Conservation (phyloP, 2,888 invertebrate genomes). For the Scaptomyza polygonia region DNA sequence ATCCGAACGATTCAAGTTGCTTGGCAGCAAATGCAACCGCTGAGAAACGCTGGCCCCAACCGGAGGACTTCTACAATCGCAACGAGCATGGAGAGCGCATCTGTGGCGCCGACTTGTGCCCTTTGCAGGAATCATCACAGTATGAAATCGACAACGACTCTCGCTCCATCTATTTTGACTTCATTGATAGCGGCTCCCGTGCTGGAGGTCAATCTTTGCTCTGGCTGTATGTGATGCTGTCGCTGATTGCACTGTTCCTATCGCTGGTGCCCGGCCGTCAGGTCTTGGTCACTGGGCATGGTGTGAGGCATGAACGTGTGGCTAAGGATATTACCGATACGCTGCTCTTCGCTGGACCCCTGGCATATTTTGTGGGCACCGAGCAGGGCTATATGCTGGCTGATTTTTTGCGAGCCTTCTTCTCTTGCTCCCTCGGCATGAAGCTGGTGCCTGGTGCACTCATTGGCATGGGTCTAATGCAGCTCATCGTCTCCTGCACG, state of each 20-base stretch:
- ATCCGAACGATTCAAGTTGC: conserved; percentile 81
- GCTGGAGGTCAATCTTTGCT: conserved; percentile 80
- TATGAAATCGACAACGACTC: conserved; percentile 13
- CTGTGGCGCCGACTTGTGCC: conserved; percentile 87
- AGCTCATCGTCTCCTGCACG: conserved; percentile 91
- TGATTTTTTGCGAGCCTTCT: conserved; percentile 93
- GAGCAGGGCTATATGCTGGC: conserved; percentile 94
- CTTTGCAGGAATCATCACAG: conserved; percentile 61
- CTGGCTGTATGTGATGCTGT: conserved; percentile 83
- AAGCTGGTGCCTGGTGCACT: conserved; percentile 90
- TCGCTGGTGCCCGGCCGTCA: conserved; percentile 75
- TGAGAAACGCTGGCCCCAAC: conserved; percentile 62
- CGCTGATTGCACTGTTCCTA: conserved; percentile 84
- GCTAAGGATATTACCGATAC: conserved; percentile 85
- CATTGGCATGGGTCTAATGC: conserved; percentile 90
- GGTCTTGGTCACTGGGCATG: conserved; percentile 84
- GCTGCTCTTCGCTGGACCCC: conserved; percentile 89
- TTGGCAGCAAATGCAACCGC: conserved; percentile 35
- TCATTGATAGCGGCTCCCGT: conserved; percentile 75
- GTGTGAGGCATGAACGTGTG: conserved; percentile 84
- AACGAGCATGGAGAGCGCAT: conserved; percentile 86
- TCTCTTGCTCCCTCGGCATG: conserved; percentile 92
- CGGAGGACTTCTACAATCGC: conserved; percentile 85
- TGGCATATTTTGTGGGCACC: conserved; percentile 92
- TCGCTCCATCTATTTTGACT: conserved; percentile 71